Conservation (phyloP, 1,140 invertebrate genomes). For the Polypedilum vanderplanki region DNA sequence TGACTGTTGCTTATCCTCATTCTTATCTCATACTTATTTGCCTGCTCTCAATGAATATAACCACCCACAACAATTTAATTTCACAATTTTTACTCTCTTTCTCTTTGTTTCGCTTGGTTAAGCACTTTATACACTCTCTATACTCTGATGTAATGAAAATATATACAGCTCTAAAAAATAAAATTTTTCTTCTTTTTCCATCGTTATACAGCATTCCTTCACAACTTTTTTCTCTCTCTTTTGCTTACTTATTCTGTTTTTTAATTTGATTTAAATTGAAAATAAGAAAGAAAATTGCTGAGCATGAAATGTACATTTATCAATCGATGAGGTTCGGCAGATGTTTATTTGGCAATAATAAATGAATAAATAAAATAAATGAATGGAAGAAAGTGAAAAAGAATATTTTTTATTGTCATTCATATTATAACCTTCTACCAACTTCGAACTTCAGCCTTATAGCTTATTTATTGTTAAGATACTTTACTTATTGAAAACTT, state of each 20-base stretch:
- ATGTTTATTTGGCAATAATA: not conserved
- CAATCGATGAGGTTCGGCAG: conserved; percentile 1
- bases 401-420: not conserved
- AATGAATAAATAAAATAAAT: not conserved
- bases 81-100: not conserved
- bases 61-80: conserved; percentile 17
- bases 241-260: not conserved
- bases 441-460: too few species aligned
- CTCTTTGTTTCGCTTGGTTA: not conserved
- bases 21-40: not conserved
- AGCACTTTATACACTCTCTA: conserved; percentile 10
- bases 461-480: too few species aligned
- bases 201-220: not conserved
- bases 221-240: not conserved
- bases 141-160: conserved; percentile 1
- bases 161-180: not conserved
- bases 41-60: not conserved
- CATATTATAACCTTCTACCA: too few species aligned
- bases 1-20: not conserved
- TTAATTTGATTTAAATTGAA: conserved; percentile 14
- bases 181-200: not conserved
- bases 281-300: not conserved
- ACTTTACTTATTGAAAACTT: too few species aligned
- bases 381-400: not conserved
- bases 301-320: not conserved